Conservation (phyloP, 2,797 vertebrate species). For the Acanthurus leucopareius region DNA sequence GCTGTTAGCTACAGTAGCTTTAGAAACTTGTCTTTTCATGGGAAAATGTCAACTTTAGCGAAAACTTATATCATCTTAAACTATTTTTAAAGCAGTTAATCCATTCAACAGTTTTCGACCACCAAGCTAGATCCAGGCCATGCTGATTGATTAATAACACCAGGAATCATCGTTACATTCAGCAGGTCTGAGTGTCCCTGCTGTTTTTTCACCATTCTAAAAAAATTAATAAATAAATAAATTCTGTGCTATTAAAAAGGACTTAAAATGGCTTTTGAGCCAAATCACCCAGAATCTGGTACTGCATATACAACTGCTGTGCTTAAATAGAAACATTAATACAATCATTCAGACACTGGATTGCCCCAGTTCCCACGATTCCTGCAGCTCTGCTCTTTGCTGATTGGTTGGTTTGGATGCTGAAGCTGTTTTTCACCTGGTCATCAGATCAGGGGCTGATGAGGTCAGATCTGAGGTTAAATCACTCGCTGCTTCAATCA, state of each 20-base stretch:
- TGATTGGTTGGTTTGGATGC: no score
- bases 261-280: not conserved
- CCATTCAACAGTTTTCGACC: not conserved
- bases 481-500: conserved; percentile 34
- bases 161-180: not conserved
- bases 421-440: conserved; percentile 32
- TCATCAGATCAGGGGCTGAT: conserved; percentile 34
- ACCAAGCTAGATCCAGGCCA: not conserved
- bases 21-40: not conserved
- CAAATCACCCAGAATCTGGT: not conserved
- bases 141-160: not conserved
- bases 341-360: no score
- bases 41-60: not conserved
- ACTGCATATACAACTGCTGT: not conserved
- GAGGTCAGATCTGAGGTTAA: conserved; percentile 27
- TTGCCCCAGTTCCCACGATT: no score
- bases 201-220: not conserved
- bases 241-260: not conserved
- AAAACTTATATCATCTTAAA: not conserved
- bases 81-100: not conserved
- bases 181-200: not conserved
- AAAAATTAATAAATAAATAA: not conserved
- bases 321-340: not conserved
- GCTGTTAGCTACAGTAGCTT: not conserved
- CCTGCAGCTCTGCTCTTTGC: no score